phyloP scores from a whole-genome alignment of 2,113 vertebrate species.

The Rhinogobius similis region DNA sequence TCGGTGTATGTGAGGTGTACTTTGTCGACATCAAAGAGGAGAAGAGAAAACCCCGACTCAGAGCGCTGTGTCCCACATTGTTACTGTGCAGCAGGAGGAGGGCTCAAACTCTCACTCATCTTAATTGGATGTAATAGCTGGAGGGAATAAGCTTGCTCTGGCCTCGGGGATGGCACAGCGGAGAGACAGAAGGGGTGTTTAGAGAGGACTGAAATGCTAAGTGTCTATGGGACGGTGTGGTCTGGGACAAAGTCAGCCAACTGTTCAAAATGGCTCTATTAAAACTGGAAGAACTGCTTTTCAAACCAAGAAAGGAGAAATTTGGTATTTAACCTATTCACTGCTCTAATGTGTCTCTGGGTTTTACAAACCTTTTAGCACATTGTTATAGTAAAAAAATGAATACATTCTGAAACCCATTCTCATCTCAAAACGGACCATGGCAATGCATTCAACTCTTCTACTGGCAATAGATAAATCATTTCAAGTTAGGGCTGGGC shows the following conservation, averaged over 20 bases:
- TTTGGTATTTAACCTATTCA: neutral
- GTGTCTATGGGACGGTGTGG: conserved; percentile 46
- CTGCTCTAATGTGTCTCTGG: neutral
- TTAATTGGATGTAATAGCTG: conserved; percentile 77
- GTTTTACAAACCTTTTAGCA: neutral
- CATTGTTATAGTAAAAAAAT: no score
- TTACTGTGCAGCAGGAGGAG: conserved; percentile 50
- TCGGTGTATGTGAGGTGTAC: conserved; percentile 48
- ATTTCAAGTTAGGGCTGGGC: neutral
- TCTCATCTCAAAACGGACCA: neutral
- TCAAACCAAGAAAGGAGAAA: neutral
- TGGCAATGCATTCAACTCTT: neutral
- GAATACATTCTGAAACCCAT: no score
- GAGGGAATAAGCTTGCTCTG: conserved; percentile 68
- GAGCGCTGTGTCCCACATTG: conserved; percentile 54
- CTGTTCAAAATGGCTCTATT: conserved; percentile 15
- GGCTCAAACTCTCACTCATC: conserved; percentile 55
- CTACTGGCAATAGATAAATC: no score
- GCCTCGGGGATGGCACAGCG: conserved; percentile 49
- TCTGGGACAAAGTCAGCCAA: conserved; percentile 17
- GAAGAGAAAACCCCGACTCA: conserved; percentile 56
- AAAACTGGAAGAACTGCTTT: neutral
- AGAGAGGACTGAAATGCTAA: conserved; percentile 55
- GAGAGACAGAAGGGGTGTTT: conserved; percentile 50
- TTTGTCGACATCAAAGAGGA: conserved; percentile 68